Evolutionary conservation across 2,797 vertebrate genomes (phyloP), one percentile per base, ranked within the genome.

Genomic region (Propithecus deckenii): DNA sequence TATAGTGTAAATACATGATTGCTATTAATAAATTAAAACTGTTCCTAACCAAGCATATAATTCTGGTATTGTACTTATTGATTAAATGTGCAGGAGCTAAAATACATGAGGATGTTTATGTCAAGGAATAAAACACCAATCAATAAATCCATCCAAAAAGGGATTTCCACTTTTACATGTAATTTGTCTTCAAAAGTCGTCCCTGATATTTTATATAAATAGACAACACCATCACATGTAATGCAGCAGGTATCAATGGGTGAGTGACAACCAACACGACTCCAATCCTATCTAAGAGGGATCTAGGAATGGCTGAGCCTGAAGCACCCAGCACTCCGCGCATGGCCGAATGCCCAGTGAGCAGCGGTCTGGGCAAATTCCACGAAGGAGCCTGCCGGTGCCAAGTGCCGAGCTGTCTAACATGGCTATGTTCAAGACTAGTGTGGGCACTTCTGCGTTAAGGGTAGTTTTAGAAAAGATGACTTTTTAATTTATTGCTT

Each of bases 71-170:
- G 71, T 72, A 46, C 38, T 89, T 91, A 95, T 59, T 96, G 95
- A 97, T 84, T 95, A 93, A 83, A 86, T 80, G 38, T 75, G 65
- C 63, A 96, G 18, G 32, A 75, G 61, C 89, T 89, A 95, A 93
- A 84, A 96, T 38, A 94, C 41, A 89, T 23, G 9, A 92, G 57
- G 23, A 22, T 86, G 25, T 90, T 89, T 83, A 69, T 92, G 59
- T 87, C 81, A 78, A 41, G 25, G n/a, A 93, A 89, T 67, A 94
- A 94, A 96, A 96, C 13, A 93, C 13, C 8, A 76, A 84, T 69
- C 75, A 86, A 95, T 89, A 87, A 89, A 80, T 76, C n/a, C 35
- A 95, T 20, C 71, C 43, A 94, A 89, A 92, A 46, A n/a, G n/a
- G 38, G 17, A 83, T 59, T 95, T 95, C 43, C 5, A 93, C 75